Conservation (phyloP, 2,113 vertebrate species). For the Saccopteryx leptura region DNA sequence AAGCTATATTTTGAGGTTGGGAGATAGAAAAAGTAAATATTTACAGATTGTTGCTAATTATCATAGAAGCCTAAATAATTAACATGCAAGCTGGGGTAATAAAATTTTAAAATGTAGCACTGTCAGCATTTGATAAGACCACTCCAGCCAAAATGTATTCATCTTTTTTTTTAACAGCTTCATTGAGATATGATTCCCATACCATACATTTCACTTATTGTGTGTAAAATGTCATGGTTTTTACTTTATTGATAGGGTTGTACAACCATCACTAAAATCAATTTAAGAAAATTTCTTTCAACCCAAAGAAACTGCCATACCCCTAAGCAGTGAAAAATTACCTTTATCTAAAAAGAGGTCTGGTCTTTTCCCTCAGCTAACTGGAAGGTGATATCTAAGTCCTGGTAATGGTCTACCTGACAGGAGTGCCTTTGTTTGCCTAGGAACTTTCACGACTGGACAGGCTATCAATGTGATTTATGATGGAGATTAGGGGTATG, state of each 20-base stretch:
- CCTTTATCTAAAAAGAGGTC: neutral
- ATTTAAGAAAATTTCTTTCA: neutral
- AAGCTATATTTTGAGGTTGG: neutral
- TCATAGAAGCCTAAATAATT: slow-evolving; percentile 25
- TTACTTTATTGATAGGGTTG: neutral
- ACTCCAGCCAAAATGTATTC: neutral
- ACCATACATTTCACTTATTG: neutral
- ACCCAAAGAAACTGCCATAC: neutral
- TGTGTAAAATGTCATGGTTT: neutral
- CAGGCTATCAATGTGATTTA: neutral
- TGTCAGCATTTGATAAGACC: neutral
- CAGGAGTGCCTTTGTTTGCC: neutral
- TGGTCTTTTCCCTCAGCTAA: neutral
- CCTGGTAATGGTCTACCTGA: neutral
- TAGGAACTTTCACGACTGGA: too few species aligned
- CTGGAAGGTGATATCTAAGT: neutral
- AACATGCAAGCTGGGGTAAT: slow-evolving; percentile 17
- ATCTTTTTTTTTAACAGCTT: neutral
- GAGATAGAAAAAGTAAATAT: neutral
- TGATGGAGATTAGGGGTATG: neutral
- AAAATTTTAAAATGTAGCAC: neutral
- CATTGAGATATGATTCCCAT: neutral
- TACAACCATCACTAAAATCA: neutral
- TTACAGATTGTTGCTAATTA: slow-evolving; percentile 1
- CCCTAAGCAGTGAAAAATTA: neutral